Conservation (phyloP, 2,113 vertebrate genomes). For the Addax nasomaculatus region DNA sequence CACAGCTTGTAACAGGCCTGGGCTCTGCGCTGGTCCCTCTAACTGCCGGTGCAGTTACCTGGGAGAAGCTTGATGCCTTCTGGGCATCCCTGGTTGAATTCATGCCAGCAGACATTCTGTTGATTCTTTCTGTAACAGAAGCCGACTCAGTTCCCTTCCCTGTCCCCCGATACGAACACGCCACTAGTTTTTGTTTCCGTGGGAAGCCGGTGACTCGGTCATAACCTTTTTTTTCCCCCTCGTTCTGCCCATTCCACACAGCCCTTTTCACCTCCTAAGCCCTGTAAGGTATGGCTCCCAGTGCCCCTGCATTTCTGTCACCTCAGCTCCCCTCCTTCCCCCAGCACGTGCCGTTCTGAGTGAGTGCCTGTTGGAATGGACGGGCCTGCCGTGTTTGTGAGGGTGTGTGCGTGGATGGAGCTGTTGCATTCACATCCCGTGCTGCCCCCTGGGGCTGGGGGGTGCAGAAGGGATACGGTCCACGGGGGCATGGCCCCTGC, state of each 20-base stretch:
- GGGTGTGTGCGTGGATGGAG: accelerated
- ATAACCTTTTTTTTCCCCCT: accelerated
- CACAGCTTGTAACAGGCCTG: accelerated
- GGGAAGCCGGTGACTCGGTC: background rate
- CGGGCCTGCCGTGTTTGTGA: background rate
- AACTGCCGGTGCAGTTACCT: accelerated
- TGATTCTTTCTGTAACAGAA: background rate
- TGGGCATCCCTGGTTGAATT: accelerated
- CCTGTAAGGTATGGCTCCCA: background rate
- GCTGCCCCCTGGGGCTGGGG: too few relatives aligned
- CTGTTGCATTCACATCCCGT: accelerated
- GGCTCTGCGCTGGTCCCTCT: background rate
- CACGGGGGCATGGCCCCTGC: accelerated
- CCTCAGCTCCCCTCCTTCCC: accelerated
- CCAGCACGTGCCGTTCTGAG: accelerated
- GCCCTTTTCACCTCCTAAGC: accelerated
- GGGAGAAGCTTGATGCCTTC: background rate
- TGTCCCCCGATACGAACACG: accelerated
- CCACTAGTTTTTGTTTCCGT: accelerated
- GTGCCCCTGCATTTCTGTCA: accelerated
- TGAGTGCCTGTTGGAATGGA: accelerated
- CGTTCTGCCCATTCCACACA: accelerated
- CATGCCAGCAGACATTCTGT: accelerated
- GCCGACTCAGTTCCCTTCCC: background rate
- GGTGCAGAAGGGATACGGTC: accelerated